Evolutionary conservation across 1,140 invertebrate species (phyloP).

Genomic region (Trachelipus rathkii): DNA sequence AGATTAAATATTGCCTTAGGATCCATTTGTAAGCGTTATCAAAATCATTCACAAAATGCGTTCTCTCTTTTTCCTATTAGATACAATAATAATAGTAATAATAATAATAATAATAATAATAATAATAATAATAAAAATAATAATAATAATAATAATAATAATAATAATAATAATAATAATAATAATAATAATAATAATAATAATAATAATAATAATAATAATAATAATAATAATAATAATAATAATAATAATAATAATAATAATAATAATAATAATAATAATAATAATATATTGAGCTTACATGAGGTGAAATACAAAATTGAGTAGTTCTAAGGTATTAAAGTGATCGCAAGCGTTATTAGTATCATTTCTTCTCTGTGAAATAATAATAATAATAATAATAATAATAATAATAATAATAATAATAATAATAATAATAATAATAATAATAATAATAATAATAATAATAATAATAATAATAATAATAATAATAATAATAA

Average conservation of each 20-base stretch:
- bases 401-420: conserved; percentile 15
- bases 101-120: conserved; percentile 15
- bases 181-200: conserved; percentile 15
- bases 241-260: conserved; percentile 15
- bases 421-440: conserved; percentile 15
- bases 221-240: conserved; percentile 15
- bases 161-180: conserved; percentile 15
- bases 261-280: conserved; percentile 7
- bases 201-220: conserved; percentile 15
- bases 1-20: neutral
- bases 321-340: no score
- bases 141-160: conserved; percentile 15
- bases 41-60: neutral
- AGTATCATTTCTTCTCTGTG: neutral
- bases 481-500: no score
- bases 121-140: conserved; percentile 11
- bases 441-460: neutral
- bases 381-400: conserved; percentile 10
- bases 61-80: neutral
- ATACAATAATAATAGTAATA: no score
- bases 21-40: neutral
- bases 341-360: no score
- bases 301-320: no score
- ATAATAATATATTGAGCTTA: neutral
- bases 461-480: no score